Conservation (phyloP, 1,140 invertebrate genomes). For the Caenorhabditis remanei region DNA sequence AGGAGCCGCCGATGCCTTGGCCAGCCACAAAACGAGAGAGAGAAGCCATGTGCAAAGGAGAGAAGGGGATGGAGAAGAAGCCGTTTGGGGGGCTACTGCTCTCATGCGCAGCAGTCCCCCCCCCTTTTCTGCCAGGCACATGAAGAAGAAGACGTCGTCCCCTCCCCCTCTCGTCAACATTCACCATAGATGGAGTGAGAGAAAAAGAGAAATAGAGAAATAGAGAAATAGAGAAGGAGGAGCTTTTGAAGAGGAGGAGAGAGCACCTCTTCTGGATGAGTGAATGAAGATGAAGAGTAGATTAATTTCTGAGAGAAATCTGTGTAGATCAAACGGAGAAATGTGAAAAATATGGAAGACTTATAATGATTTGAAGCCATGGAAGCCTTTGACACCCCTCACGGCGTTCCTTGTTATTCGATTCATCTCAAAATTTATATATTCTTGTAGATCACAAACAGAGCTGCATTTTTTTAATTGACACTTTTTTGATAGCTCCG, state of each 20-base stretch:
- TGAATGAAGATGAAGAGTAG: too few relatives aligned
- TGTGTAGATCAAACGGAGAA: too few relatives aligned
- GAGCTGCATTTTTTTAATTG: too few relatives aligned
- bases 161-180: neutral
- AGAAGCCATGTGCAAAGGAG: neutral
- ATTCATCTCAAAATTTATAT: too few relatives aligned
- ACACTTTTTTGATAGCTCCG: too few relatives aligned
- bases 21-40: neutral
- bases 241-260: neutral
- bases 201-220: neutral
- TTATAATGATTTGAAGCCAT: too few relatives aligned
- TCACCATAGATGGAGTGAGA: neutral
- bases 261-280: slow-evolving; percentile 1
- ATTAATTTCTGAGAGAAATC: neutral
- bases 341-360: too few relatives aligned
- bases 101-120: neutral
- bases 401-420: too few relatives aligned
- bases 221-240: neutral
- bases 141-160: neutral
- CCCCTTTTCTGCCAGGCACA: neutral
- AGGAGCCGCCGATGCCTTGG: too few relatives aligned
- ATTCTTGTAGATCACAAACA: too few relatives aligned
- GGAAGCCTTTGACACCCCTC: too few relatives aligned
- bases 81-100: neutral
- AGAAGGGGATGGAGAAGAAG: neutral